Base-by-base conservation (phyloP, 2,113 vertebrate genomes). In the Vulpes lagopus region DNA sequence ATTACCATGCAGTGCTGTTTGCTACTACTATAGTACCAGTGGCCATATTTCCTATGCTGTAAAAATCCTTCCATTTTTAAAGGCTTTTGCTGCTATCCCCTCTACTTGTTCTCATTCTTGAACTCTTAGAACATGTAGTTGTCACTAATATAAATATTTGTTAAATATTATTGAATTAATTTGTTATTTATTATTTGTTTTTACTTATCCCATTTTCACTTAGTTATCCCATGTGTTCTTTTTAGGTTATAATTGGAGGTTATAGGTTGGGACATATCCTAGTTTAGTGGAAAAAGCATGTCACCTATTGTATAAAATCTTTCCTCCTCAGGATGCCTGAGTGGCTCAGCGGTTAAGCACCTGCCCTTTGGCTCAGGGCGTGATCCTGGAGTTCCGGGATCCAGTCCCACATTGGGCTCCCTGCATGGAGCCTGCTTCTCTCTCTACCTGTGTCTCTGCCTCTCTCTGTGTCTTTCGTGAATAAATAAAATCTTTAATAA, bases 181-280 rank as follows among this genome's bases (percentile, higher is more conserved):
- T 94, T 55, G 17, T 82, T 11, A 53, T 88, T 78, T 86, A 49
- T 83, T 76, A 8, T 64, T 85, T 79, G 57, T 82, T 23, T 91
- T 93, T 95, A 71, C 4, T n/a, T 91, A 55, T 67, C 22, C 51
- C 91, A 3, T 91, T 92, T 49, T 91, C 20, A 79, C 38, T 27
- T 69, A 93, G 20, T 91, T 91, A 49, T 85, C 43, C 6, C 43
- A 78, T 88, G 8, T 69, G 30, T 76, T 95, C 59, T 51, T 43
- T 43, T 89, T 78, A 93, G 57, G 38, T 86, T 93, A 35, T 95
- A 80, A 65, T 23, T 95, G 55, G 27, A 85, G 27, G 11, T 71
- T 67, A 32, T 65, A 65, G 16, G 20, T 67, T 91, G 35, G 23
- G 17, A 51, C 22, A 69, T 95, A 55, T 60, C 49, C 59, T 79